Conservation (phyloP, 2,113 vertebrate species). For the Corydoras sp. region DNA sequence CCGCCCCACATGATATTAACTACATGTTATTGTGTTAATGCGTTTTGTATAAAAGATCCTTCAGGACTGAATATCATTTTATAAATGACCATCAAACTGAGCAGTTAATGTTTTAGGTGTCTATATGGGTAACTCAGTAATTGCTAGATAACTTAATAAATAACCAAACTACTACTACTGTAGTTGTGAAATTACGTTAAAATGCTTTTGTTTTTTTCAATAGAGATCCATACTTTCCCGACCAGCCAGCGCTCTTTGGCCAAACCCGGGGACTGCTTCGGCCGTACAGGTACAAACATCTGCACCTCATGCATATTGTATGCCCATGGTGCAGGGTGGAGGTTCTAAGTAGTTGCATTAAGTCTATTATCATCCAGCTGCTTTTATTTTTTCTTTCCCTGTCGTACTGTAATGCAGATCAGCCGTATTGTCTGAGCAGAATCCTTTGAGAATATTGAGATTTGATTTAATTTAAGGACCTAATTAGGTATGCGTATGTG, state of each 20-base stretch:
- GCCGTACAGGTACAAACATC: neutral
- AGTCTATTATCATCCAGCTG: neutral
- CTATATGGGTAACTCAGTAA: too few species aligned
- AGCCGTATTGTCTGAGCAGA: constrained; percentile 2
- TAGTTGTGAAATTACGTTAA: too few species aligned
- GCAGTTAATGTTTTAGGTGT: too few species aligned
- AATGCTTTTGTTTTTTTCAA: neutral
- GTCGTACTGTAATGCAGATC: constrained; percentile 13
- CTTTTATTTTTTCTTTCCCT: constrained; percentile 3
- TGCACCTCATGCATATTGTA: neutral
- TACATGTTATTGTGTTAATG: too few species aligned
- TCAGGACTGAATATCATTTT: too few species aligned
- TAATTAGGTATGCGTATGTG: constrained; percentile 28
- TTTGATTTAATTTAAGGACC: constrained; percentile 27
- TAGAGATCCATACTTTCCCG: constrained; percentile 29
- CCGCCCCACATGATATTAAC: too few species aligned
- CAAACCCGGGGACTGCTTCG: constrained; percentile 11
- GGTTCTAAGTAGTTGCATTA: neutral
- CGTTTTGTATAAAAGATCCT: too few species aligned
- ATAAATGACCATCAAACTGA: too few species aligned
- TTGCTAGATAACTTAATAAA: too few species aligned
- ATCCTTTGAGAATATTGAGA: constrained; percentile 13
- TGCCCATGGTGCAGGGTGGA: neutral
- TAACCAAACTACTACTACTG: too few species aligned
- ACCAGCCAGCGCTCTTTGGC: constrained; percentile 18